Evolutionary conservation across 2,888 invertebrate species (phyloP).

Genomic region (Entomobrya proxima): DNA sequence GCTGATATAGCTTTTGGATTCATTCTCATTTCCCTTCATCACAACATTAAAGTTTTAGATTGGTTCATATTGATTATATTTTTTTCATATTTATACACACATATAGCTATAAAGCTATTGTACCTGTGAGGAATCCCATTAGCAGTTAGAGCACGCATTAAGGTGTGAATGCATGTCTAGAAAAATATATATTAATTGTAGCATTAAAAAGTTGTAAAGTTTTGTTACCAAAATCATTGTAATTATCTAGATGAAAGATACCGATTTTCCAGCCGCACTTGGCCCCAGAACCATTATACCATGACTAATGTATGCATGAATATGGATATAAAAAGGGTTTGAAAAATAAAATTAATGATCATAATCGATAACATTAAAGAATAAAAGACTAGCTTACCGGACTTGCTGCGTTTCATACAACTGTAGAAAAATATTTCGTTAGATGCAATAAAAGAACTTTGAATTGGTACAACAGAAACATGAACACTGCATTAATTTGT

Average conservation of each 20-base stretch:
- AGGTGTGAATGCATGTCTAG: slow-evolving; percentile 87
- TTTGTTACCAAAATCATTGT: background rate
- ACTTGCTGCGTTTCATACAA: slow-evolving; percentile 96
- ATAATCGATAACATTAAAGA: too few species aligned
- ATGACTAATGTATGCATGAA: too few species aligned
- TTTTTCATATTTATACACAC: background rate
- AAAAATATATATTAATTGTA: background rate
- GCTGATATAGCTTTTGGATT: slow-evolving; percentile 98
- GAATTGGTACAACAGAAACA: too few species aligned
- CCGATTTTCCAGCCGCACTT: slow-evolving; percentile 94
- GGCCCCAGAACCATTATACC: slow-evolving; percentile 98
- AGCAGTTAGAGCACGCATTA: slow-evolving; percentile 93
- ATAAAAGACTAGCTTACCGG: slow-evolving; percentile 78
- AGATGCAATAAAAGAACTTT: background rate
- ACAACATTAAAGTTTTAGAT: too few species aligned
- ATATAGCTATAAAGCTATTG: too few species aligned
- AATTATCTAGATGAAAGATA: slow-evolving; percentile 29
- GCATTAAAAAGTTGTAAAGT: background rate
- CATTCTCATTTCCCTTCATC: slow-evolving; percentile 93
- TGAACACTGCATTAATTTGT: background rate
- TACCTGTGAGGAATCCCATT: slow-evolving; percentile 90
- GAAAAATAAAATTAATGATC: too few species aligned
- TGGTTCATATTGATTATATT: too few species aligned
- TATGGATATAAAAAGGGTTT: too few species aligned
- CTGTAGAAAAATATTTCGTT: slow-evolving; percentile 78